Base-by-base conservation (phyloP, 2,797 vertebrate genomes). In the Melanotaenia pygmaea region DNA sequence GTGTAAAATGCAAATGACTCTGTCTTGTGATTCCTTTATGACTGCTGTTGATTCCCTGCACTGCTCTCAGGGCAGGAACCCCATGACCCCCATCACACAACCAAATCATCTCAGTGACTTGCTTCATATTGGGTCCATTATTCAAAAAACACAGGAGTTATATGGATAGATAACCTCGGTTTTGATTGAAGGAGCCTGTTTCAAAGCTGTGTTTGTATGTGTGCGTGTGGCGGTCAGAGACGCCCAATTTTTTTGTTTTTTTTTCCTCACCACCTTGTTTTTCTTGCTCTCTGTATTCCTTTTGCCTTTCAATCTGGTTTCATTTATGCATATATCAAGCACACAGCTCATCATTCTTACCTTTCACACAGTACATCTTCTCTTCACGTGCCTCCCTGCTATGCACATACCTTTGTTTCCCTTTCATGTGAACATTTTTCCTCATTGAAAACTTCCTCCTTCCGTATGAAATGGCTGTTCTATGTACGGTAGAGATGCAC, bases 91-190 rank as follows among this genome's bases (percentile, higher is more conserved):
- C 88, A 91, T 93, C 91, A 93, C 77, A 90, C 78, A 71, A 76
- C 71, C 89, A 80, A 82, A 92, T 92, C 87, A 89, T 84, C 80
- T 91, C 89, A 89, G 90, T 91, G 88, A 92, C 89, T 86, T 63
- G 62, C 88, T 86, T 86, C 82, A 87, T 91, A 94, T 93, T 93
- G 89, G 91, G 80, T 88, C 86, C 85, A 91, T 94, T 93, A 94
- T 93, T 94, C 88, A 90, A 89, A 92, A 89, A 88, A 86, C 91
- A 91, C 91, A 90, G 73, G 81, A 77, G 77, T 74, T 79, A 38
- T 74, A 85, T 77, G 81, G 84, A 78, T 80, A 79, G 86, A 86
- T 70, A 57, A 77, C 32, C 64, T 81, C 66, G 11, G 83, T 66
- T 67, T 79, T 65, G 78, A 86, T 84, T 72, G 82, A 85, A 64